Conservation (phyloP, 2,113 vertebrate genomes). For the Orthonyx spaldingii region DNA sequence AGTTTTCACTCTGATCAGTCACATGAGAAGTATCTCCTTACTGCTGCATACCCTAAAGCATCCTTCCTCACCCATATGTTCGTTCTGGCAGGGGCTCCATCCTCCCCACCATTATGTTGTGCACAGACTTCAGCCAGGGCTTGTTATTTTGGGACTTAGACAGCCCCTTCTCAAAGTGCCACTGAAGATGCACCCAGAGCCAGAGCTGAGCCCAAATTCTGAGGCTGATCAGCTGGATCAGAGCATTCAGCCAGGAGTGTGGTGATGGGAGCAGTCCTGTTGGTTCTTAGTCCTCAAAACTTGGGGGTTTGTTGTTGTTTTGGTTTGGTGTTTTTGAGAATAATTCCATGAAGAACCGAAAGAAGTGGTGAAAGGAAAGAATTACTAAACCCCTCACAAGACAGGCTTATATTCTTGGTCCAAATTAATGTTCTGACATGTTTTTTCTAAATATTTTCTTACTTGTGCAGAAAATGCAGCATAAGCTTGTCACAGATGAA, state of each 20-base stretch:
- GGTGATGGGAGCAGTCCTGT: neutral
- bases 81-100: neutral
- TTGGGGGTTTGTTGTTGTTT: neutral
- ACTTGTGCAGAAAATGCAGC: neutral
- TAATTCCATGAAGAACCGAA: neutral
- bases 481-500: neutral
- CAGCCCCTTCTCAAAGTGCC: neutral
- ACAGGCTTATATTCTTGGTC: neutral
- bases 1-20: conserved; percentile 69
- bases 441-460: neutral
- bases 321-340: neutral
- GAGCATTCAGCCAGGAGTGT: neutral
- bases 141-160: neutral
- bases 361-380: neutral
- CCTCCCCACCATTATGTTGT: neutral
- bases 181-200: neutral
- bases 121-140: neutral
- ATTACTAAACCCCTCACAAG: neutral
- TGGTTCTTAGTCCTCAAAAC: neutral
- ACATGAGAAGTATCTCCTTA: conserved; percentile 67
- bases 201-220: neutral
- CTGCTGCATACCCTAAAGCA: conserved; percentile 75
- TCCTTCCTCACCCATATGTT: neutral
- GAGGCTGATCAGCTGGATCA: neutral
- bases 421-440: neutral